Base-by-base conservation (phyloP, 2,888 invertebrate genomes). In the Drosophila antonietae region DNA sequence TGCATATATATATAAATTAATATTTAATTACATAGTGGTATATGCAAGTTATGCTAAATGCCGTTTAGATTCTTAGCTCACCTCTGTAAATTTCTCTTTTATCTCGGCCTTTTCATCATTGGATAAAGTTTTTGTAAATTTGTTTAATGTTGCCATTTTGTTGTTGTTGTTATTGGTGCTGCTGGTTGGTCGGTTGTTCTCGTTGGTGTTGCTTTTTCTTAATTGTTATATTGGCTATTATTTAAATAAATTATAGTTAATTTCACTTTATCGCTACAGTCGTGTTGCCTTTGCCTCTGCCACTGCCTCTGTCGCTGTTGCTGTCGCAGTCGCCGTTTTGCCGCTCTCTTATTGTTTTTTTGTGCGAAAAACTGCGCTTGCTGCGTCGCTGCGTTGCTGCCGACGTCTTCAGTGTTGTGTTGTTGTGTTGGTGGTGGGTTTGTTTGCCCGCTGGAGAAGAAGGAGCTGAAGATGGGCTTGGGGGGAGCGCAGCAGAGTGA, bases 21-120 rank as follows among this genome's bases (percentile, higher is more conserved):
- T 14, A 23, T n/a, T 9, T 55, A 14, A 20, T 9, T 9, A 59
- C 41, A 12, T 44, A 28, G 20, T 28, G 23, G 5, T 39, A 28
- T 7, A 23, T 37, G 7, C 23, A 18, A 31, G 12, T 31, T 33
- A 74, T 47, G 55, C 46, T 62, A 67, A 77, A 28, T 20, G n/a
- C 20, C 43, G 47, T 18, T 76, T 15, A 46, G 31, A 63, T 68
- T 73, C 63, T 62, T 39, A 74, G 93, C 94, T 94, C 94, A 96
- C 96, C 94, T 95, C 95, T 86, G 94, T 94, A 91, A 96, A 96
- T 91, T 96, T 96, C 93, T 96, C 96, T 90, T 94, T 94, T 90
- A 97, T 95, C 93, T 97, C 97, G 74, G 95, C 93, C 87, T 95
- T 94, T 93, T 96, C 96, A 91, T 96, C 96, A 68, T 84, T 89